Conservation (phyloP, 1,140 invertebrate genomes). For the Eriosoma lanigerum region DNA sequence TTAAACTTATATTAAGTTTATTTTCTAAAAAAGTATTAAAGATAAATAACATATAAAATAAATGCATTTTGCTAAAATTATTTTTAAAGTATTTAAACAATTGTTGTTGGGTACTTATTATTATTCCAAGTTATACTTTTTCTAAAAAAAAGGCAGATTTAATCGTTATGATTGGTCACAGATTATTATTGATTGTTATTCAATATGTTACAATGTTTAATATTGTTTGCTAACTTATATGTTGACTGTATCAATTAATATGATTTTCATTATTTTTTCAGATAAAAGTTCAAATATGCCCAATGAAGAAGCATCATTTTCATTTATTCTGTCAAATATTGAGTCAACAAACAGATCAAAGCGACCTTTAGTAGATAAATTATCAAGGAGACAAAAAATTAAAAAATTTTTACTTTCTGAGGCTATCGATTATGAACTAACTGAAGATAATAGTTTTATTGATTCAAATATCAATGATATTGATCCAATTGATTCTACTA, state of each 20-base stretch:
- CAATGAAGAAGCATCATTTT: background rate
- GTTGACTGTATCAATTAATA: too few relatives aligned
- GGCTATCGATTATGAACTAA: background rate
- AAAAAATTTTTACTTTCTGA: background rate
- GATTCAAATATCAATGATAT: background rate
- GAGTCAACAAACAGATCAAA: constrained; percentile 12
- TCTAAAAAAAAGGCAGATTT: too few relatives aligned
- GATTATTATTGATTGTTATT: background rate
- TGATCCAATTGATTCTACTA: background rate
- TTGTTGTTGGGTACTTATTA: too few relatives aligned
- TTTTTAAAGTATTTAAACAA: too few relatives aligned
- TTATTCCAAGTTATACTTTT: too few relatives aligned
- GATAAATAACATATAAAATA: too few relatives aligned
- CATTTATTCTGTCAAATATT: background rate
- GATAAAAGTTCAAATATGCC: background rate
- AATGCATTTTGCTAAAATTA: too few relatives aligned
- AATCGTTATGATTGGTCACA: too few relatives aligned
- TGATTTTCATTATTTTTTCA: background rate
- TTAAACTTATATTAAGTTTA: too few relatives aligned
- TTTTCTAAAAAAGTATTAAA: too few relatives aligned
- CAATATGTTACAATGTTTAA: background rate
- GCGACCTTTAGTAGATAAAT: constrained; percentile 10
- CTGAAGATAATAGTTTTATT: too few relatives aligned
- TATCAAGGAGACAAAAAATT: background rate
- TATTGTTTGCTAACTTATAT: background rate